Conservation (phyloP, 2,888 invertebrate species). For the Trissolcus brochymenae region DNA sequence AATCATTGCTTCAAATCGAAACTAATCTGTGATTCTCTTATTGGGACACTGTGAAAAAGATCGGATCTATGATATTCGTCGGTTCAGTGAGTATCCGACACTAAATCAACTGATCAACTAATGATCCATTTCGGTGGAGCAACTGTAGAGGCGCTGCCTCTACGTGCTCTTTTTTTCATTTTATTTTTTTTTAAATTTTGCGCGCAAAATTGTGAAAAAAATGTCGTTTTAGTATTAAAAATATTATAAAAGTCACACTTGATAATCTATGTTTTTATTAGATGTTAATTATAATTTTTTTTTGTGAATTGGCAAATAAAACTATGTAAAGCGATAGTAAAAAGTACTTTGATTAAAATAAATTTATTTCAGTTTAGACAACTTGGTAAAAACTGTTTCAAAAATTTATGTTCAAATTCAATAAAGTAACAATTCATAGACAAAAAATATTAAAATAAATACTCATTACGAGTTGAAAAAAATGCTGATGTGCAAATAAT, state of each 20-base stretch:
- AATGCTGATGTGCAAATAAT: too few relatives aligned
- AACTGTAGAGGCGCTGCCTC: constrained; percentile 3
- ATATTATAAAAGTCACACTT: neutral
- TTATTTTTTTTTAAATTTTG: neutral
- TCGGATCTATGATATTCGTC: neutral
- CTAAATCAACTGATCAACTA: neutral
- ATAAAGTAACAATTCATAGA: too few relatives aligned
- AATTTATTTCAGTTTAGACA: neutral
- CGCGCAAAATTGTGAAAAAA: neutral
- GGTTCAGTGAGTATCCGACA: neutral
- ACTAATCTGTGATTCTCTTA: too few relatives aligned
- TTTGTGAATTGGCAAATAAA: too few relatives aligned
- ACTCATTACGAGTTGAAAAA: too few relatives aligned
- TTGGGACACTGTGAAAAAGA: too few relatives aligned
- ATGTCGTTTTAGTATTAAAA: neutral
- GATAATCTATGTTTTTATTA: neutral
- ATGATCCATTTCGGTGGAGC: neutral
- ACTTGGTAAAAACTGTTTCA: too few relatives aligned
- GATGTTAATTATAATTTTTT: neutral
- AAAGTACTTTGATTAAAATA: constrained; percentile 2
- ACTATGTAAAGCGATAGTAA: neutral
- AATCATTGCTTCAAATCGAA: constrained; percentile 21
- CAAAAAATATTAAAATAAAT: too few relatives aligned
- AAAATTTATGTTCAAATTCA: too few relatives aligned
- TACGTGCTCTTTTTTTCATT: neutral